Evolutionary conservation across 2,113 vertebrate species (phyloP), one percentile per base, ranked within the genome.

Genomic region (Ursus arctos): DNA sequence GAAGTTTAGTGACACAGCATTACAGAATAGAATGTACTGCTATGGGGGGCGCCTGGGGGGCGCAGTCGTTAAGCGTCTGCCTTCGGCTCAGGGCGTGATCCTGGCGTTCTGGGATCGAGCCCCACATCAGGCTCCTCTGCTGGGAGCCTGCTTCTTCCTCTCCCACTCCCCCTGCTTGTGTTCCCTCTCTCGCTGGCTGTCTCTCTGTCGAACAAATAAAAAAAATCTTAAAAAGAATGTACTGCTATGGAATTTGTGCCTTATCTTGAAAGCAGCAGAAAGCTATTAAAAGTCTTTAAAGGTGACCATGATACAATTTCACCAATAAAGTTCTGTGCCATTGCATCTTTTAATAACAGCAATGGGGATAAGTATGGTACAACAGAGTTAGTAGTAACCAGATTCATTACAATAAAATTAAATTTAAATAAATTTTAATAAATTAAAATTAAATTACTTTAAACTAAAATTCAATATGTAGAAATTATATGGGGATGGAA

Each of bases 341-440:
- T 61, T 86, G 40, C n/a, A 69, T 76, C 9, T 82, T 93, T 69
- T 81, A 81, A 86, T 93, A 59, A 95, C 95, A 82, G 22, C 21
- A n/a, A 90, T 55, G 86, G 22, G 15, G 21, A 79, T 93, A 92
- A 84, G n/a, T 67, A 21, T 80, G 49, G 19, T 85, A 84, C 21
- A 85, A 86, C n/a, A 93, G 51, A 74, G 13, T 87, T 91, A 36
- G 26, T 59, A 74, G 28, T 53, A 77, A 77, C 76, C 74, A 76
- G 65, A 93, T 82, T 92, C 11, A 61, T 96, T 67, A 86, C n/a
- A 83, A 69, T 87, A 79, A 88, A 96, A 88, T 96, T 88, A 89
- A 85, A 59, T 85, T 67, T 40, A 40, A 40, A 40, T 40, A 40
- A 40, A 40, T 40, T 40, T 40, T 40, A 40, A 40, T 40, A 40